A percentile compares a stretch with the other conserved stretches of the same genome.
Conservation (phyloP, 2,797 vertebrate genomes). For the Melopsittacus undulatus region DNA sequence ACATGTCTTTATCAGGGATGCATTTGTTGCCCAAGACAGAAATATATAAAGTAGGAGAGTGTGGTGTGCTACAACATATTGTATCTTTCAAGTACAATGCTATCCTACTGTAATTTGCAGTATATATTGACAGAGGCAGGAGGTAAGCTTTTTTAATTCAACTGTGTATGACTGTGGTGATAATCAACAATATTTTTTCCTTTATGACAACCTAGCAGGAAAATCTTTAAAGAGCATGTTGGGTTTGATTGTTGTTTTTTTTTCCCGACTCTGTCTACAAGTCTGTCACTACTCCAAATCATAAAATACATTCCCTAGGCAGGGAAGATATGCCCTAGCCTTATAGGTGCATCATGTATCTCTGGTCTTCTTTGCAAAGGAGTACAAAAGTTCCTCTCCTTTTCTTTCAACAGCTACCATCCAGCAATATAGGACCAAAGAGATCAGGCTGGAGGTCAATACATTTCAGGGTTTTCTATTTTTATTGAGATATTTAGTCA, state of each 20-base stretch:
- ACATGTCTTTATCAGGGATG: background rate
- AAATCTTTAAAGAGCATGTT: background rate
- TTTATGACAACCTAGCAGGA: background rate
- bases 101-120: background rate
- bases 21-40: background rate
- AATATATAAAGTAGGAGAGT: background rate
- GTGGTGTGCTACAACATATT: background rate
- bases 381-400: background rate
- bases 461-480: background rate
- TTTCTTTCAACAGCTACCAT: background rate
- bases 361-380: background rate
- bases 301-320: background rate
- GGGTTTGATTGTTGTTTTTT: rapidly evolving
- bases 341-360: background rate
- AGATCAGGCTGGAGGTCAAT: background rate
- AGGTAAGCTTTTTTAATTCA: background rate
- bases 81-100: background rate
- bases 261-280: background rate
- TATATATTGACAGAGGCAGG: background rate
- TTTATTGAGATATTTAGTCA: background rate
- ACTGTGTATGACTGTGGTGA: background rate
- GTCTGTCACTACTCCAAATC: background rate
- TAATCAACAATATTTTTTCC: background rate
- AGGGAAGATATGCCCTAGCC: background rate
- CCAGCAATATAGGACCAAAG: background rate